Base-by-base conservation (phyloP, 1,140 invertebrate genomes). In the Venustaconcha ellipsiformis region DNA sequence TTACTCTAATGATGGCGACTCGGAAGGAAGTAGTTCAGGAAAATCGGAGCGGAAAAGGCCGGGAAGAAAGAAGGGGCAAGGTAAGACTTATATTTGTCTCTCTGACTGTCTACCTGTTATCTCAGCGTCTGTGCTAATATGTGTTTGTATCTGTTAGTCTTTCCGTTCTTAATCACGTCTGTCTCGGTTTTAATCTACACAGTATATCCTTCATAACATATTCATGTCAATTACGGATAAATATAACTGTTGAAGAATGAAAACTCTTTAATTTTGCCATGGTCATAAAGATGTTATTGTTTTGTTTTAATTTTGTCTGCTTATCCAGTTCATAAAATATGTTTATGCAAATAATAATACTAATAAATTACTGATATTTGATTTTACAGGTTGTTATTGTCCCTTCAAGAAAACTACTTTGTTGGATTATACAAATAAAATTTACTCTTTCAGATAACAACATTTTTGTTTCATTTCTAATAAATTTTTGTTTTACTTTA, bases 21-120 rank as follows among this genome's bases (percentile, higher is more conserved):
- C 73, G 0, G 67, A 48, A 60, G 58, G n/a, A 26, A 62, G n/a
- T 14, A 65, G 37, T 66, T 37, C 48, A 65, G 62, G 68, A 14
- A 77, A 71, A 62, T 30, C 67, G 18, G 65, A 72, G 62, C 67
- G 72, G 64, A 86, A 82, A 68, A 69, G 83, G 58, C 81, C 82
- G 6, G 82, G 84, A 14, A 71, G 84, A 55, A 85, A 85, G 62
- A 85, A 85, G 76, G 84, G 84, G 17, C 84, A 85, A 80, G 81
- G 84, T 85, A 70, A 67, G 4, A 48, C 37, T 6, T 37, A 48
- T 48, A 6, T 48, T 8, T 48, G 37, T 6, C 37, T 48, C 6
- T 48, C 37, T 48, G 37, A 11, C 37, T 48, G 37, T 48, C 37
- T 48, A 48, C 37, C 37, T 48, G 37, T 48, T 30, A 48, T 48